These are phyloP conservation scores for Polylopha cassiicola DNA, from an alignment of 2,888 invertebrate genomes.

Conservation along the genomic window DNA sequence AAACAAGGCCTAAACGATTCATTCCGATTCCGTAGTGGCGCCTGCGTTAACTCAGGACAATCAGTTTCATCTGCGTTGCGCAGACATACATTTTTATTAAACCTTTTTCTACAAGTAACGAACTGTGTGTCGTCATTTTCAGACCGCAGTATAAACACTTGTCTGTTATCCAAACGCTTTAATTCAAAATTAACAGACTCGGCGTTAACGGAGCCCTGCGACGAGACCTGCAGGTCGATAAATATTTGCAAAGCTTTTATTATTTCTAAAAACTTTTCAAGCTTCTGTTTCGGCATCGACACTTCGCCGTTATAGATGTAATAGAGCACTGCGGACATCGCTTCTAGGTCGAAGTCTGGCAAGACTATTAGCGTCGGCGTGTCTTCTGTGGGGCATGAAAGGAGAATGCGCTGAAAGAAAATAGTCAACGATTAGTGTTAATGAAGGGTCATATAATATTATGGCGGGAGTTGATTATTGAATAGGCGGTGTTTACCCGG, in stretches of 20 bases:
- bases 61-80: slow-evolving; percentile 37
- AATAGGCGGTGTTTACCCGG: slow-evolving; percentile 63
- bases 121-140: slow-evolving; percentile 32
- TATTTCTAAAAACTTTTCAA: slow-evolving; percentile 78
- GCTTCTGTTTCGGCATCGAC: slow-evolving; percentile 72
- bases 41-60: slow-evolving; percentile 36
- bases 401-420: slow-evolving; percentile 49
- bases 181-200: slow-evolving; percentile 26
- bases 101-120: slow-evolving; percentile 44
- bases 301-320: slow-evolving; percentile 84
- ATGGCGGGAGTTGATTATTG: slow-evolving; percentile 4
- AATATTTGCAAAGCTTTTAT: slow-evolving; percentile 67
- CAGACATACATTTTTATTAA: slow-evolving; percentile 31
- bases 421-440: slow-evolving; percentile 24
- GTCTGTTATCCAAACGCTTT: slow-evolving; percentile 24
- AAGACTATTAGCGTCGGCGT: slow-evolving; percentile 80
- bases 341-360: slow-evolving; percentile 79
- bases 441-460: slow-evolving; percentile 12
- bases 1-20: slow-evolving; percentile 41
- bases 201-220: slow-evolving; percentile 29
- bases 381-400: slow-evolving; percentile 53
- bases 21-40: slow-evolving; percentile 41
- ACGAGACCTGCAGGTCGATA: slow-evolving; percentile 49
- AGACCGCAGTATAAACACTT: slow-evolving; percentile 37
- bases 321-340: slow-evolving; percentile 79